Base-by-base conservation (phyloP, 2,797 vertebrate genomes). In the Melanotaenia parkinsoni region DNA sequence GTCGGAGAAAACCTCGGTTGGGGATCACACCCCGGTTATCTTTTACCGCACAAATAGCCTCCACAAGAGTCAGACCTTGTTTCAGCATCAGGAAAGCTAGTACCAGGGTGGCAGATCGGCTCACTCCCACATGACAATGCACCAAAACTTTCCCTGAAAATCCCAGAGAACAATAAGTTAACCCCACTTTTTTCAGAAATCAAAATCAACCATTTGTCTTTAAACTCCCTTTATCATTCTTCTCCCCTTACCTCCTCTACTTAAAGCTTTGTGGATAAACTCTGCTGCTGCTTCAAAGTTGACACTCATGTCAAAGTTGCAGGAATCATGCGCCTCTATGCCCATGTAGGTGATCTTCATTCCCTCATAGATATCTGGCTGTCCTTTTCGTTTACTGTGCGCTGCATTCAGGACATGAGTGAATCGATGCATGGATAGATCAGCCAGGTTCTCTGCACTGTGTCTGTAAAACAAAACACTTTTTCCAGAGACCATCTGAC, bases 51-150 rank as follows among this genome's bases (percentile, higher is more conserved):
- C 94, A 97, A 89, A 98, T 95, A 58, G 97, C 97, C 83, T 99
- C 96, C 47, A 98, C 96, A 0, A 98, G 94, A 78, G 93, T 96
- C 89, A 98, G 93, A 80, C 89, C 91, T 75, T 98, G 96, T 80
- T 94, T 96, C 86, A 99, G 94, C 97, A 99, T 98, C 88, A 98
- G 92, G 91, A 98, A 98, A 68, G 97, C 97, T 79, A 98, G 92
- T 67, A 98, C 97, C 88, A 98, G 82, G 14, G 97, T 97, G 84
- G 97, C 96, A 0, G 98, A 99, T 30, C 97, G 95, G 87, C 97
- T 99, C 78, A 99, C 96, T 54, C 96, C 97, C 0, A 98, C 96
- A 0, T 96, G 96, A 24, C 97, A 98, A 80, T 99, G 97, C 45
- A 98, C 96, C 67, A 98, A 89, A 79, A 98, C 96, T 88, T 91